phyloP scores from a whole-genome alignment of 2,888 invertebrate species.

The Sipunculus nudus region DNA sequence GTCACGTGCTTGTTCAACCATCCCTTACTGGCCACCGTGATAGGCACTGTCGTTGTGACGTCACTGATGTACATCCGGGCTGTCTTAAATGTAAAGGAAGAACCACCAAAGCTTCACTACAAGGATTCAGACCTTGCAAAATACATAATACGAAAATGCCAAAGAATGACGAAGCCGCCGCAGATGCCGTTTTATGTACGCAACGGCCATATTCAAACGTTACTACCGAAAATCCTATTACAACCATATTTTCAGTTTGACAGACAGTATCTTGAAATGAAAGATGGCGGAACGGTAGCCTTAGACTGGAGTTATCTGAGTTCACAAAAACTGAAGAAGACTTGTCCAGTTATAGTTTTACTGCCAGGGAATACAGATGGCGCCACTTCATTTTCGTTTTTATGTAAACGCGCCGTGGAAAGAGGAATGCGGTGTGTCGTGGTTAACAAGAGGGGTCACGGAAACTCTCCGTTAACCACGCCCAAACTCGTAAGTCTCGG shows the following conservation, averaged over 20 bases:
- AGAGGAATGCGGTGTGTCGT: constrained; percentile 53
- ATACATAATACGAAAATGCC: constrained; percentile 49
- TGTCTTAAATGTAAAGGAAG: too few species aligned
- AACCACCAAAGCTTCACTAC: constrained; percentile 52
- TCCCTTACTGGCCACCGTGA: too few species aligned
- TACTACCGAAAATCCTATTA: constrained; percentile 41
- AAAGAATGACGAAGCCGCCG: constrained; percentile 46
- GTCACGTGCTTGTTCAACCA: too few species aligned
- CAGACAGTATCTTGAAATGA: constrained; percentile 54
- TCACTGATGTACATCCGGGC: too few species aligned
- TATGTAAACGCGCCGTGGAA: constrained; percentile 45
- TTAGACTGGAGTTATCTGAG: constrained; percentile 51
- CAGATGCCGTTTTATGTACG: constrained; percentile 48
- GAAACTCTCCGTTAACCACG: constrained; percentile 49
- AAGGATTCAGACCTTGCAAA: constrained; percentile 53
- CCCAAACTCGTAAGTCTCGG: constrained; percentile 53
- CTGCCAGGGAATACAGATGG: constrained; percentile 52
- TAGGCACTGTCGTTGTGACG: too few species aligned
- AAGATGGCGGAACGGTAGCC: constrained; percentile 55
- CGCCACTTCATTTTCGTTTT: constrained; percentile 40
- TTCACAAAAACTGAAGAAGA: constrained; percentile 26
- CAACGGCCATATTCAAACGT: constrained; percentile 53
- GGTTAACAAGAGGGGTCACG: constrained; percentile 56
- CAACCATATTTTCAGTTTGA: constrained; percentile 33
- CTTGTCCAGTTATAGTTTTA: constrained; percentile 47